Base-by-base conservation (phyloP, 2,888 invertebrate genomes). In the Agrilus biguttatus region DNA sequence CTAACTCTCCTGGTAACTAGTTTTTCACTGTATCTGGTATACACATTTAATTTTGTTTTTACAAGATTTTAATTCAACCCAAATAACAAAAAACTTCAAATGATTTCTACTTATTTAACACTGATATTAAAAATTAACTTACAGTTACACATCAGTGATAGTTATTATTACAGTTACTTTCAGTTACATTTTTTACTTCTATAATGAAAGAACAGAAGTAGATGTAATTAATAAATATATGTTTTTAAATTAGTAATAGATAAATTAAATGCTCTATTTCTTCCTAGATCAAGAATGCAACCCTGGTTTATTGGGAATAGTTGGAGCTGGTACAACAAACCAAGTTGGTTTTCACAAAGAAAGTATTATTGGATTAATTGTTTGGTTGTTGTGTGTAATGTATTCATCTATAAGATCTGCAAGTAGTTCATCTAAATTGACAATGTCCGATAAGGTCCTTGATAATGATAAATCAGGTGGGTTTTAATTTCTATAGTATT, bases 381-480 rank as follows among this genome's bases (percentile, higher is more conserved):
- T 99, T 57, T 99, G 95, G 92, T 81, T 91, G 66, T 75, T 83
- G 57, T 96, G 95, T 65, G 88, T 98, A 41, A 72, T 99, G 42
- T 98, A 98, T 69, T 96, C 97, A 12, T 88, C 92, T 53, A 76
- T 98, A 47, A 81, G 95, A 37, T 90, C 93, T n/a, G 91, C 93
- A 14, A 88, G 90, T 23, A 84, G 84, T 57, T 87, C 90, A 0
- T 91, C 92, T 21, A 90, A 88, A 68, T 80, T 97, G 49, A 89
- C 89, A 28, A 84, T 89, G 77, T 78, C 83, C 0, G 86, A 87
- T 36, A 82, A 81, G 54, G 78, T 85, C 54, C 72, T 86, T 39
- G 76, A 79, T 42, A 78, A 82, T 61, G 83, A 84, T 51, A 82
- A 76, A 51, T 76, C 75, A 71, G 79, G 81, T 81, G 70, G 68